Base-by-base conservation (phyloP, 1,140 invertebrate genomes). In the Brachystomella parvula region DNA sequence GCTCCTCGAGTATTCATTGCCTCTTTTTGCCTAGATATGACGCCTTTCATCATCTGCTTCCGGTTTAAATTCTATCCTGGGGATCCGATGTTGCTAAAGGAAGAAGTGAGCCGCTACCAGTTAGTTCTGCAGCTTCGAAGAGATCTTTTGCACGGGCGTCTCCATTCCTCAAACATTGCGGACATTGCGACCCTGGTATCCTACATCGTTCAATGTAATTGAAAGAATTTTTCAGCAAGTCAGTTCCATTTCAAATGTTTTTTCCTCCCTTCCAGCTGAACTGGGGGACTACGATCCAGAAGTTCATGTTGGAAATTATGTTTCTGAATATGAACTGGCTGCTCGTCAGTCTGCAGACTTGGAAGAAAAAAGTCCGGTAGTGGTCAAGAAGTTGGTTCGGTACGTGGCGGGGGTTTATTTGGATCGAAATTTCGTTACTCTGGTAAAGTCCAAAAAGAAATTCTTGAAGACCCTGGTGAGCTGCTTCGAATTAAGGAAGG, bases 51-150 rank as follows among this genome's bases (percentile, higher is more conserved):
- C 31, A 92, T 96, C 77, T 93, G 91, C 76, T 90, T 96, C 78
- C 86, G 93, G 59, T 89, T 96, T 44, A 95, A 96, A 79, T 96
- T 94, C 77, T 96, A 96, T 77, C 93, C 93, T 9, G 89, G 89
- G 31, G 91, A 96, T 82, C 91, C 93, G 47, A 82, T 87, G 74
- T 78, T 84, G 67, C 78, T 94, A 69, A 90, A 90, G 75, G 90
- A 94, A 79, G 90, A 92, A 80, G 86, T 90, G 56, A 91, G 89
- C 19, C 83, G 89, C 70, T 95, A 96, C 79, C 91, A 93, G 79
- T 84, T 96, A 74, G 97, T 94, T 78, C 84, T 96, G 61, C 95
- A 98, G 77, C 79, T 98, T 62, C 90, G 95, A 79, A 82, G 95
- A 77, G 96, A 98, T 81, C 83, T 98, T 60, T 80, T 92, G 26